Evolutionary conservation across 2,888 invertebrate species (phyloP).

Genomic region (Bombylius major): DNA sequence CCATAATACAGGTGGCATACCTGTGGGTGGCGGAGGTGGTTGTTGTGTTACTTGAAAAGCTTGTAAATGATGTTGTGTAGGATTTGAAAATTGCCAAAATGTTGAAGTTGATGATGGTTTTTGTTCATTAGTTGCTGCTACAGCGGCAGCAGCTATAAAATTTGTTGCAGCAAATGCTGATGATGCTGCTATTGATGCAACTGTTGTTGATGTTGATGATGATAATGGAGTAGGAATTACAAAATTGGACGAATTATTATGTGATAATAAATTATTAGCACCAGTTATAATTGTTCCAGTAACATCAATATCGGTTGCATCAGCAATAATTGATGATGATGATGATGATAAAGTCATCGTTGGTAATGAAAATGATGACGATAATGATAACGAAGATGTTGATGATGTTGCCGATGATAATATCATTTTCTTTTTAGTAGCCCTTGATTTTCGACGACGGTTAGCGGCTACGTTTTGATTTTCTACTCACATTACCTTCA

Average conservation of each 20-base stretch:
- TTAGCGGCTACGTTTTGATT: slow-evolving; percentile 36
- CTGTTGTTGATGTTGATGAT: background rate
- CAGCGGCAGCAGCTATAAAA: no score
- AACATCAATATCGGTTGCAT: background rate
- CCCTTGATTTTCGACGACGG: slow-evolving; percentile 8
- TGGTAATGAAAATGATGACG: background rate
- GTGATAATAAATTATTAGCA: background rate
- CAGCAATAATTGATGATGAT: background rate
- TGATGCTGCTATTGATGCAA: background rate
- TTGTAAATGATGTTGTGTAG: no score
- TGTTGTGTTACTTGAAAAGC: no score
- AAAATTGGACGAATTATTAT: background rate
- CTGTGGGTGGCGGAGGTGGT: no score
- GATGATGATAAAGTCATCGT: background rate
- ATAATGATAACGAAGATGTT: background rate
- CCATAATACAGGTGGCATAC: no score
- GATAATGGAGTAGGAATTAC: background rate
- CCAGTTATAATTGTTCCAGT: background rate
- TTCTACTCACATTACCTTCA: slow-evolving; percentile 36
- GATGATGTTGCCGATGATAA: background rate
- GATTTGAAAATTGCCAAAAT: no score
- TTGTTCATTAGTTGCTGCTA: no score
- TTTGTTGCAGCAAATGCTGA: background rate
- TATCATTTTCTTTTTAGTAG: background rate
- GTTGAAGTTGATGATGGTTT: no score